Conservation (phyloP, 2,797 vertebrate species). For the Sebastes nivosus region DNA sequence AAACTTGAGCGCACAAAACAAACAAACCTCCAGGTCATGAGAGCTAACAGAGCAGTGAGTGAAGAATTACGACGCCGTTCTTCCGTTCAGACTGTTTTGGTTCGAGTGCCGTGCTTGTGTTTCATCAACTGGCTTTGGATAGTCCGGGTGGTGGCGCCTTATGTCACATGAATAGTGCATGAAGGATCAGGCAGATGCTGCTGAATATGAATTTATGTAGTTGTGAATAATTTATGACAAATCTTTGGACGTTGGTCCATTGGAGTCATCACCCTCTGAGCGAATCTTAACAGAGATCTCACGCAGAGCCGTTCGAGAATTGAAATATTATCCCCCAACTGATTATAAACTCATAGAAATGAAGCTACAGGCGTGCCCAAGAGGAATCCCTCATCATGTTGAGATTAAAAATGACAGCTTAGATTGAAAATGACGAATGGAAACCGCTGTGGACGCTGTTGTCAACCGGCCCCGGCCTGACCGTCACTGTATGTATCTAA, state of each 20-base stretch:
- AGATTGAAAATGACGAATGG: conserved; percentile 41
- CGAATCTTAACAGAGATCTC: conserved; percentile 27
- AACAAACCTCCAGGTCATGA: conserved; percentile 20
- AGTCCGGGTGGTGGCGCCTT: conserved; percentile 24
- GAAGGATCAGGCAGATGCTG: conserved; percentile 72
- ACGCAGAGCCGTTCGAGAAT: background rate
- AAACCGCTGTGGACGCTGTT: conserved; percentile 30
- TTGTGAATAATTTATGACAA: conserved; percentile 68
- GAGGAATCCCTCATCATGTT: background rate
- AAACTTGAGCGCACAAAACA: conserved; percentile 13
- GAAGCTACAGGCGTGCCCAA: background rate
- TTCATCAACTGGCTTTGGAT: conserved; percentile 18
- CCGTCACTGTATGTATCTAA: conserved; percentile 51
- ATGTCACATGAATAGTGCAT: conserved; percentile 74
- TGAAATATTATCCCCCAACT: conserved; percentile 7
- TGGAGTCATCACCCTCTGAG: conserved; percentile 21
- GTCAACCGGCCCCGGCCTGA: conserved; percentile 5
- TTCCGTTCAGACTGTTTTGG: conserved; percentile 20
- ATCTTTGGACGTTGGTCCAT: conserved; percentile 38
- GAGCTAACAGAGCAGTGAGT: conserved; percentile 1
- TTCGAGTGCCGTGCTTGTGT: conserved; percentile 22
- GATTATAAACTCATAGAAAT: conserved; percentile 10
- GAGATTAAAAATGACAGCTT: conserved; percentile 32
- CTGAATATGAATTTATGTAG: conserved; percentile 76
- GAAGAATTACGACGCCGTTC: background rate